These are phyloP conservation scores for Dolichoris vasculosae DNA, from an alignment of 1,140 invertebrate genomes.

Conservation along the genomic window DNA sequence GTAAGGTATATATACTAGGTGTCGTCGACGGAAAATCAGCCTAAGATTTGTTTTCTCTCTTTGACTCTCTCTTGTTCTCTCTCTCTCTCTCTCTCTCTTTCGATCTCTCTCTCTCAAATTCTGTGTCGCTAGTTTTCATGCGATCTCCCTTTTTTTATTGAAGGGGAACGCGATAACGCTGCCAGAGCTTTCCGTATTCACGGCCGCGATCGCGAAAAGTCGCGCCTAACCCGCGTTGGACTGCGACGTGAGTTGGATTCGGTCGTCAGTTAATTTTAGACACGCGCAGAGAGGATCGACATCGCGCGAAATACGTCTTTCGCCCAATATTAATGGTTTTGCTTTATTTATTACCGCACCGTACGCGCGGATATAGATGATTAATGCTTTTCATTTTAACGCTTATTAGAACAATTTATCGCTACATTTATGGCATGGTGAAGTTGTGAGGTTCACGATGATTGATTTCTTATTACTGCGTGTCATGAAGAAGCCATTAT, in stretches of 20 bases:
- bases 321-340: neutral
- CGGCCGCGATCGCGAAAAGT: neutral
- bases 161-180: neutral
- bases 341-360: neutral
- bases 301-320: neutral
- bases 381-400: neutral
- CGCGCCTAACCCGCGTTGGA: neutral
- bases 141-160: too few species aligned
- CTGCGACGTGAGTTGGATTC: neutral
- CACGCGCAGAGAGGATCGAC: too few species aligned
- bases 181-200: too few species aligned
- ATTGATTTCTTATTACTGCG: constrained; percentile 10
- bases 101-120: neutral
- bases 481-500: neutral
- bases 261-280: neutral
- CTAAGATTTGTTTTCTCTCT: neutral
- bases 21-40: neutral
- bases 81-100: neutral
- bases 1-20: neutral
- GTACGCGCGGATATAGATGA: neutral
- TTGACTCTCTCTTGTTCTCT: neutral
- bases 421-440: neutral
- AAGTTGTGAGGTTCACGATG: neutral
- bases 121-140: too few species aligned
- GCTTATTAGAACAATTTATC: neutral